Evolutionary conservation across 1,140 invertebrate genomes (phyloP).

Genomic region (Drosophila baimaii): DNA sequence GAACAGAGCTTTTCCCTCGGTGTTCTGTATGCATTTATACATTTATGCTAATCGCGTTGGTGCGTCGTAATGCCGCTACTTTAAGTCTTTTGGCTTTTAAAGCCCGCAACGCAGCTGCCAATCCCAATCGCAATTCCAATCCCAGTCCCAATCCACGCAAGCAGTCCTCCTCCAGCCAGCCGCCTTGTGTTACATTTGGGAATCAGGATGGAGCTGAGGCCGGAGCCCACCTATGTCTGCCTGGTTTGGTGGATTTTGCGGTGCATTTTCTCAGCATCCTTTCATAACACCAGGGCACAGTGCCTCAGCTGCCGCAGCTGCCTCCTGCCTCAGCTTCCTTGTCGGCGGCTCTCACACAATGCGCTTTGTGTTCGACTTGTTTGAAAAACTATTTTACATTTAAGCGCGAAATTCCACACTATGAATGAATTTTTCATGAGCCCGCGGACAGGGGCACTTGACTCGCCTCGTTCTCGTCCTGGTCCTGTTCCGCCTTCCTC

Average conservation of each 20-base stretch:
- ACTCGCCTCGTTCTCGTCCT: conserved; percentile 9
- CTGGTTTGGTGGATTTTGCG: conserved; percentile 51
- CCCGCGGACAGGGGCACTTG: conserved; percentile 42
- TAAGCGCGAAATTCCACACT: conserved; percentile 84
- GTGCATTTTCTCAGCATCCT: conserved; percentile 74
- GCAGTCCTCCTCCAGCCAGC: conserved; percentile 17
- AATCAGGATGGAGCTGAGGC: conserved; percentile 5
- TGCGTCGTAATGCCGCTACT: conserved; percentile 81
- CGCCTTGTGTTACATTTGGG: conserved; percentile 48
- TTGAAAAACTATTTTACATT: conserved; percentile 84
- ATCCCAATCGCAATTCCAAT: conserved; percentile 29
- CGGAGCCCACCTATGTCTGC: conserved; percentile 35
- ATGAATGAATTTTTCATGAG: conserved; percentile 84
- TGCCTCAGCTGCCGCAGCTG: conserved; percentile 32
- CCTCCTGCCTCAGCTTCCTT: conserved; percentile 41
- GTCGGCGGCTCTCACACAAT: conserved; percentile 69
- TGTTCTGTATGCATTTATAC: conserved; percentile 78
- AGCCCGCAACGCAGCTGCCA: conserved; percentile 67
- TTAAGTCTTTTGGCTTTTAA: conserved; percentile 79
- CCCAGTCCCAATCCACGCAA: conserved; percentile 10
- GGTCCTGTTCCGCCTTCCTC: not conserved
- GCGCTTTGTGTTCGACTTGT: conserved; percentile 80
- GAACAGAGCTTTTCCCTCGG: not conserved
- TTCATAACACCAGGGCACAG: conserved; percentile 61
- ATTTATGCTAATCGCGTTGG: conserved; percentile 78